Evolutionary conservation across 2,113 vertebrate species (phyloP), one percentile per base, ranked within the genome.

Genomic region (Otus sunia): DNA sequence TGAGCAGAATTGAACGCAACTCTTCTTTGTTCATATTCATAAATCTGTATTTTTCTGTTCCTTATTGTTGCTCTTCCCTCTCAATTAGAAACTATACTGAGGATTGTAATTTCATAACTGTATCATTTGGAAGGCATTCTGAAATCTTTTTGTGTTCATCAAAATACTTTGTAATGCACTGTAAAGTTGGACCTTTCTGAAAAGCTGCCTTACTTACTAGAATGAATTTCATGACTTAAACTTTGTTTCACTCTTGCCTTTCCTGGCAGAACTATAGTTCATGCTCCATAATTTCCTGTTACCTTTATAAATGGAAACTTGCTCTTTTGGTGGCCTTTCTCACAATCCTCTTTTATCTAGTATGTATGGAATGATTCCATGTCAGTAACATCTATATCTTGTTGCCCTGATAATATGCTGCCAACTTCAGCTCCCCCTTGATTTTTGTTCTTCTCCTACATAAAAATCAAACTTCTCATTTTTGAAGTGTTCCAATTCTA

Each of bases 371-470:
- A 77, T 82, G 84, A 86, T 79, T 78, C 58, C 21, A 7, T 83
- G 77, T 80, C 94, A 95, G 37, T 60, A 73, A 82, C 0, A 0
- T 71, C 77, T 87, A 3, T 55, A 2, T 74, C 71, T 91, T 66
- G 12, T 63, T 94, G 74, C 62, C 55, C 62, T 97, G 91, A 92
- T 91, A 75, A 91, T 63, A 83, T 10, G 69, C 84, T 95, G 96
- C 77, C 74, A 92, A 14, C 81, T 52, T 79, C 76, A 91, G 30
- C 83, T 94, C 86, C 81, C 93, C 80, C 66, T 83, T 96, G 43
- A 34, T 59, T 92, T 97, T 89, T 91, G 66, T 94, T 97, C 88
- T 72, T 87, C 84, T 87, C 95, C 79, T 91, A 88, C 69, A 21
- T 94, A 91, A 82, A 85, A 85, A 66, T 91, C 91, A 92, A 58